Conservation (phyloP, 2,888 invertebrate species). For the Tetragonisca angustula region DNA sequence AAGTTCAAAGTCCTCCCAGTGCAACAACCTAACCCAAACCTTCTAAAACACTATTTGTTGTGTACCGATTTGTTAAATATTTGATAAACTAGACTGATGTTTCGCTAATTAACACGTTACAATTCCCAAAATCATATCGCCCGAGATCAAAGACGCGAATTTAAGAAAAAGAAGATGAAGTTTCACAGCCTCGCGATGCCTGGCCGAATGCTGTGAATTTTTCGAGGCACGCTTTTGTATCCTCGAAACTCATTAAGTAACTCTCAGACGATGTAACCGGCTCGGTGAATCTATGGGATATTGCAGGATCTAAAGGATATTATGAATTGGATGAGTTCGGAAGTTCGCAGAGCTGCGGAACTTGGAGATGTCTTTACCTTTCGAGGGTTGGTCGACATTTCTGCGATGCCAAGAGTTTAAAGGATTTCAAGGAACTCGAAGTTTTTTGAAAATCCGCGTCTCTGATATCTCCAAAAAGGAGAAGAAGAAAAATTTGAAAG, state of each 20-base stretch:
- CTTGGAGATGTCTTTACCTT: background rate
- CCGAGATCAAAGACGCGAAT: background rate
- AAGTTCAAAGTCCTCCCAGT: too few relatives aligned
- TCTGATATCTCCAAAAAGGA: background rate
- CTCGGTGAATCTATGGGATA: slow-evolving; percentile 12
- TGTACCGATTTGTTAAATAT: background rate
- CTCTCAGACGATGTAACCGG: slow-evolving; percentile 9
- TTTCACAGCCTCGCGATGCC: background rate
- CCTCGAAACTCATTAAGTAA: slow-evolving; percentile 18
- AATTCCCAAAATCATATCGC: background rate
- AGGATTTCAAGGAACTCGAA: background rate
- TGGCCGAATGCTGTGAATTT: background rate
- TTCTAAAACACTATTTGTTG: too few relatives aligned
- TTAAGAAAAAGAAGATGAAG: background rate
- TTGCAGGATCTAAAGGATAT: slow-evolving; percentile 1
- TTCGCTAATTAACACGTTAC: slow-evolving; percentile 16
- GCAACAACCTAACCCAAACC: too few relatives aligned
- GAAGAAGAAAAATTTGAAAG: too few relatives aligned
- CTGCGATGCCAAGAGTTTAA: background rate
- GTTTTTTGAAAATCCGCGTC: background rate
- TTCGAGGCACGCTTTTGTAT: slow-evolving; percentile 6
- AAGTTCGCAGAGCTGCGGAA: background rate
- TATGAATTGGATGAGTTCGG: slow-evolving; percentile 18
- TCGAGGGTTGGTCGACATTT: background rate
- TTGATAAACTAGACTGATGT: background rate